phyloP scores from a whole-genome alignment of 2,797 vertebrate genomes.

The Mallotus villosus region DNA sequence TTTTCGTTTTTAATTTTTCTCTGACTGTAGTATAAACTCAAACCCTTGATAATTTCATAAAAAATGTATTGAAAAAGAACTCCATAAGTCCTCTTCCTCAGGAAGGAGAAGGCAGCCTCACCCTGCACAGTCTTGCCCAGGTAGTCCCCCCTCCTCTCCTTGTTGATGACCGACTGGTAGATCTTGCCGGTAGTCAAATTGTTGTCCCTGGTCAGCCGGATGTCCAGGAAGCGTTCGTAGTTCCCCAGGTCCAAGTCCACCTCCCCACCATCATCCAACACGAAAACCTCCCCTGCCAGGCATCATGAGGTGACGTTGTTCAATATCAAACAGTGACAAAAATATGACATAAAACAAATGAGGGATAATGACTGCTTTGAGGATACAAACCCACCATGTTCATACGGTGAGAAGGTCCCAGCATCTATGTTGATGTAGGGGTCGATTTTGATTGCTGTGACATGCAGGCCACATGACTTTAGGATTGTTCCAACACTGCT shows the following conservation, averaged over 20 bases:
- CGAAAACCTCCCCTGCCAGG: slow-evolving; percentile 90
- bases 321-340: neutral
- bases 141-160: slow-evolving; percentile 94
- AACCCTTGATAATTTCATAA: too few relatives aligned
- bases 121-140: slow-evolving; percentile 97
- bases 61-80: too few relatives aligned
- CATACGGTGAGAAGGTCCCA: slow-evolving; percentile 94
- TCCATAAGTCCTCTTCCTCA: neutral
- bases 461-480: slow-evolving; percentile 91
- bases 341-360: neutral
- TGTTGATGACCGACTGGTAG: slow-evolving; percentile 96
- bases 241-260: slow-evolving; percentile 96
- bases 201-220: slow-evolving; percentile 92
- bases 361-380: neutral
- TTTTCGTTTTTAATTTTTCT: neutral
- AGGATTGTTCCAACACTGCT: slow-evolving; percentile 96
- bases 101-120: slow-evolving; percentile 50
- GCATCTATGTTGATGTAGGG: slow-evolving; percentile 98
- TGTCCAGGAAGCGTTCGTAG: slow-evolving; percentile 95
- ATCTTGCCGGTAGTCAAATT: slow-evolving; percentile 97
- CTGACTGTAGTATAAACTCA: too few relatives aligned
- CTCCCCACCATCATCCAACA: slow-evolving; percentile 93
- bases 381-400: slow-evolving; percentile 81
- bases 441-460: slow-evolving; percentile 96
- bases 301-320: neutral